These are phyloP conservation scores for Microcebus murinus DNA, from an alignment of 2,113 vertebrate genomes.

Conservation along the genomic window DNA sequence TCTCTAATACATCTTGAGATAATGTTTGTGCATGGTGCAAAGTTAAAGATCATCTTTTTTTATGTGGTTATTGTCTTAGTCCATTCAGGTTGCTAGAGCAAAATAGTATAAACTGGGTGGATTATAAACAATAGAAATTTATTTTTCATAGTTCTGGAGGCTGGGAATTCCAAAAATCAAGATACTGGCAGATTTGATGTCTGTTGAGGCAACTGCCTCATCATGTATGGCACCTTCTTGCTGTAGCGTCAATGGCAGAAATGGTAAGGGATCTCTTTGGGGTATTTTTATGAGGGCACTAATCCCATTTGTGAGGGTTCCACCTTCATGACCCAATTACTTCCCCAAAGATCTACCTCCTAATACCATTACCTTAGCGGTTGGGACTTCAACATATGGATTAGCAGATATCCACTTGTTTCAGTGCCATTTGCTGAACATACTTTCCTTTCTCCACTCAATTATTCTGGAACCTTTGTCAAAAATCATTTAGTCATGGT, in stretches of 20 bases:
- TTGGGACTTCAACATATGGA: not conserved
- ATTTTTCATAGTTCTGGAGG: not conserved
- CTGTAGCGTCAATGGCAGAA: not conserved
- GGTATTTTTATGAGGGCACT: not conserved
- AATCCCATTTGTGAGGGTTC: not conserved
- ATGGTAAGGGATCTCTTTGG: not conserved
- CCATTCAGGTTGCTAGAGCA: not conserved
- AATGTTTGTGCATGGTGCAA: not conserved
- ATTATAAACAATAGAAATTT: not conserved
- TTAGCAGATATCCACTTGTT: not conserved
- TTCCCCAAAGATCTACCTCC: not conserved
- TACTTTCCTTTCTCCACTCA: not conserved
- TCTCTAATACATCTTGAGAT: not conserved
- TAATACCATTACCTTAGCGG: not conserved
- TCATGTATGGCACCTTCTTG: not conserved
- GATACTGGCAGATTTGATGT: not conserved
- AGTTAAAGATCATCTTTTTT: not conserved
- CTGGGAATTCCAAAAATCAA: not conserved
- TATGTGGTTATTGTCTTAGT: not conserved
- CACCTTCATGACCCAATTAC: not conserved
- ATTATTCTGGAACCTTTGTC: not conserved
- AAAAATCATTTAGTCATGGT: not conserved
- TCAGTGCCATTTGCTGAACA: not conserved
- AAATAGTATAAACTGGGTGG: not conserved
- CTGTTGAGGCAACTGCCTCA: not conserved